Base-by-base conservation (phyloP, 1,140 invertebrate genomes). In the Tetragonula clypearis region DNA sequence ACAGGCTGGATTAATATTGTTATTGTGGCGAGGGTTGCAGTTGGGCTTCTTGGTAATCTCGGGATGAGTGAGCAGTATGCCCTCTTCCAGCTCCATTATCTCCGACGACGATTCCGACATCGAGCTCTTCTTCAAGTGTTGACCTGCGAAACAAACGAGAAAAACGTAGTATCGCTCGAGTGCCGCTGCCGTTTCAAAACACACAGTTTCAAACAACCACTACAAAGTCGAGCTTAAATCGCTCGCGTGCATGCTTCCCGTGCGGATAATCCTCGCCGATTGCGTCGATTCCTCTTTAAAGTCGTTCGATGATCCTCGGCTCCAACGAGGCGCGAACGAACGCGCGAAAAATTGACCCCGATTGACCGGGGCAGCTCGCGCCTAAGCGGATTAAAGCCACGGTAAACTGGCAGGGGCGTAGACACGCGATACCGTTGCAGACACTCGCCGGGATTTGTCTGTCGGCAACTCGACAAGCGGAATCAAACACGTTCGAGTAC, bases 71-170 rank as follows among this genome's bases (percentile, higher is more conserved):
- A 97, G 95, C 92, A 98, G 95, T 92, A 98, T 97, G 88, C 97
- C 97, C 94, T 99, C 98, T 92, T 99, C 98, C 94, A 99, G 96
- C 95, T 99, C 98, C 97, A 99, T 98, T 94, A 99, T 98, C 94
- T 99, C 98, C 89, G 98, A 99, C 90, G 98, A 98, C 82, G 98
- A 99, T 94, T 99, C 98, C 90, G 98, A 98, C 94, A 98, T 96
- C 91, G 98, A 98, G 93, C 97, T 97, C 94, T 98, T 98, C 96
- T 98, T 98, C 96, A 98, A 97, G 95, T 98, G 97, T 96, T 98
- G 97, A 95, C 97, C 97, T 97, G 96, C 86, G 91, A 92, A 87
- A 35, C 41, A 68, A 4, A 74, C 8, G 62, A 75, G 73, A 62
- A 49, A 49, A 49, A 49, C 49, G 41, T 14, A 62, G 12, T 82